These are phyloP conservation scores for Muraenolepis orangiensis DNA, from an alignment of 2,797 vertebrate species.

Conservation along the genomic window DNA sequence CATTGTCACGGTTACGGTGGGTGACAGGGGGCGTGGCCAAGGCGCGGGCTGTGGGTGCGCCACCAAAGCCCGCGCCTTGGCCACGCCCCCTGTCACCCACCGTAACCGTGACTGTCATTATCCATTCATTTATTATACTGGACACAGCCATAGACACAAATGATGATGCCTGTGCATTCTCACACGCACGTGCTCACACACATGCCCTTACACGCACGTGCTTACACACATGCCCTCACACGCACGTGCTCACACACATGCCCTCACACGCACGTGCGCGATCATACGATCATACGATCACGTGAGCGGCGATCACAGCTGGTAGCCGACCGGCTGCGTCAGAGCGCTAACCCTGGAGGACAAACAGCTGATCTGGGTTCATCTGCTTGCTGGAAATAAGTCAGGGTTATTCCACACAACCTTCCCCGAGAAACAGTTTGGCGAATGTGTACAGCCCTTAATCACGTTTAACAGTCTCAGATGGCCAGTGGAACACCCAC, in stretches of 20 bases:
- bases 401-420: constrained; percentile 37
- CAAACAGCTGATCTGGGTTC: constrained; percentile 62
- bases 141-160: background rate
- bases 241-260: background rate
- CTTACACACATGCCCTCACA: background rate
- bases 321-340: constrained; percentile 51
- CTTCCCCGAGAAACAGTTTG: background rate
- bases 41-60: no score
- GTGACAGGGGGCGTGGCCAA: no score
- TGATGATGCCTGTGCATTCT: background rate
- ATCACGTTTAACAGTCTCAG: background rate
- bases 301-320: constrained; percentile 46
- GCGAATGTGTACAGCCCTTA: background rate
- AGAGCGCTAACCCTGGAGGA: constrained; percentile 42
- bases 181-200: no score
- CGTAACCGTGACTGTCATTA: no score
- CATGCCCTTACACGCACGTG: background rate
- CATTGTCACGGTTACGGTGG: no score
- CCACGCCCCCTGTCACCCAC: no score
- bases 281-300: background rate
- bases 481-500: background rate
- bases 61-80: no score
- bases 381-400: constrained; percentile 54
- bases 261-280: background rate
- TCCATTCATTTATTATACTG: no score